phyloP scores from a whole-genome alignment of 1,140 invertebrate genomes.

The Theocolax elegans region DNA sequence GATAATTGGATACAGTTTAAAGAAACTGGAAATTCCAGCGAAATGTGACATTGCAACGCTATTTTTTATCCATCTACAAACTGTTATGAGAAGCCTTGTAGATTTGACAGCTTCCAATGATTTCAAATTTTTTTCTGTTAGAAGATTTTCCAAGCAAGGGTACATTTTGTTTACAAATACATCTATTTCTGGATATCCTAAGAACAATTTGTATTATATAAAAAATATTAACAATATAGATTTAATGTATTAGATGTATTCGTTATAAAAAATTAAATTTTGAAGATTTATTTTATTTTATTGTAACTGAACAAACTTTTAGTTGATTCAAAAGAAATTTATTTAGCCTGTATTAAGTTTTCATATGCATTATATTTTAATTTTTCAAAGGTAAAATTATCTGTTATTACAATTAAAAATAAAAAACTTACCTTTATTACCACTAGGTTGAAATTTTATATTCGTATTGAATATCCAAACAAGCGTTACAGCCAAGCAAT shows the following conservation, averaged over 20 bases:
- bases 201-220: background rate
- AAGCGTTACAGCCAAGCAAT: conserved; percentile 74
- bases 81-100: background rate
- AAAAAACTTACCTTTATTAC: background rate
- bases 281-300: too few relatives aligned
- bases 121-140: background rate
- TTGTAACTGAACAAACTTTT: too few relatives aligned
- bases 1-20: conserved; percentile 73
- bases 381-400: too few relatives aligned
- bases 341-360: too few relatives aligned
- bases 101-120: background rate
- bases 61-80: background rate
- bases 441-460: conserved; percentile 59
- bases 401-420: too few relatives aligned
- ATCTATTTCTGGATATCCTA: conserved; percentile 5
- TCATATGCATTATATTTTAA: too few relatives aligned
- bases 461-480: conserved; percentile 75
- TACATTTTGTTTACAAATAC: background rate
- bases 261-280: too few relatives aligned
- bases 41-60: conserved; percentile 57
- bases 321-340: too few relatives aligned
- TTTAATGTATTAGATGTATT: too few relatives aligned
- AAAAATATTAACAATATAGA: background rate
- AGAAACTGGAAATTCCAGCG: conserved; percentile 67
- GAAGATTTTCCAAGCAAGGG: background rate